Evolutionary conservation across 2,113 vertebrate genomes (phyloP), one percentile per base, ranked within the genome.

Genomic region (Glaucidium brasilianum): DNA sequence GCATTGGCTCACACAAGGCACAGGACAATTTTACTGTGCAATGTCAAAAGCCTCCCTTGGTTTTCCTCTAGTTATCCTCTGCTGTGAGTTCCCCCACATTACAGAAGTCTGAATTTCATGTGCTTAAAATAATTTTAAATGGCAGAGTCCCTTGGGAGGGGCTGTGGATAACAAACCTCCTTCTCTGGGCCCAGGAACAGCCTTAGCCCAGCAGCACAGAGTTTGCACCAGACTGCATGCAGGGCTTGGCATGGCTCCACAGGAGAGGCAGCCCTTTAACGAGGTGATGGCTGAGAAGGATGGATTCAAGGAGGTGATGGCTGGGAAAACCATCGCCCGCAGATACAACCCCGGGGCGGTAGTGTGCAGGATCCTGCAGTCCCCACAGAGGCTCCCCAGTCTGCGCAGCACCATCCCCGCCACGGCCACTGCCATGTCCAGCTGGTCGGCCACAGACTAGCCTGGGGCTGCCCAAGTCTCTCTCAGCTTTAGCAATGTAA

Each of bases 231-330:
- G 47, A 29, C 8, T 34, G 37, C 32, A 8, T 3, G 0, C 25
- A 4, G 2, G 9, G 22, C 17, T 3, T 60, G 60, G 81, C 30
- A 10, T 3, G 1, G 52, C 32, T 64, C 9, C 1, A 0, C 22
- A 5, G 56, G 15, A 66, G 23, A 35, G 37, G 37, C 37, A 52
- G 73, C 0, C 2, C 22, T 45, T 59, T 4, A 23, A 29, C 37
- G 25, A 67, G 10, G 8, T 18, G 29, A 32, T 18, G 49, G 9
- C 52, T 86, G 60, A 12, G 18, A 92, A 64, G 19, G 34, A 37
- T 43, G 64, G 47, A 71, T 43, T 35, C 11, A 35, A 60, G 27
- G 15, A 22, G 11, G 19, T 4, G 16, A 52, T 19, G 18, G 23
- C 49, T 66, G 72, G 39, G 43, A 71, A 91, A 68, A 23, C 23